A percentile compares a stretch with the other conserved stretches of the same genome.
Conservation (phyloP, 37 sponge, comb jelly and placozoan genomes). For the Lycopodina hypogea region DNA sequence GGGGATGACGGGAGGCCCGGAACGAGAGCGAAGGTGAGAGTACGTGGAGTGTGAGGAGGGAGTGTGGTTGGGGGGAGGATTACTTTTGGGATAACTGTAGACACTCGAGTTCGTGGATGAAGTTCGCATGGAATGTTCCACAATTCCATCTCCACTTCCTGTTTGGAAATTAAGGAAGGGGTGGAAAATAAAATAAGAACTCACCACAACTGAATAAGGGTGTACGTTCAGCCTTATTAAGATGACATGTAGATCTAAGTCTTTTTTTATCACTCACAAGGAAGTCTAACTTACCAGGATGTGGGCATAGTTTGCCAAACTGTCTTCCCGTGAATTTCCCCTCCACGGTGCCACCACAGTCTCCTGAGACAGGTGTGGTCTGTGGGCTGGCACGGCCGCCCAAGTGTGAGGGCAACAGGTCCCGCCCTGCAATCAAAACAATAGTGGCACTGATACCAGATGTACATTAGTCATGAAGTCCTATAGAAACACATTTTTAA, state of each 20-base stretch:
- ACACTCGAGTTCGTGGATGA: not conserved
- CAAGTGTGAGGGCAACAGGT: not conserved
- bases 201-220: too few species aligned
- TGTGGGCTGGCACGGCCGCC: not conserved
- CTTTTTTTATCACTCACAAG: not conserved
- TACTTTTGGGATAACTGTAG: not conserved
- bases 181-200: too few species aligned
- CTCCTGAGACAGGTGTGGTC: conserved; percentile 12
- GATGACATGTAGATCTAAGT: too few species aligned
- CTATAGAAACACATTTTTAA: too few species aligned
- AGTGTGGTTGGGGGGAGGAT: not conserved
- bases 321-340: not conserved
- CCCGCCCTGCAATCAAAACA: not conserved
- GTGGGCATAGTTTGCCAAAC: not conserved
- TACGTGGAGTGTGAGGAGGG: not conserved
- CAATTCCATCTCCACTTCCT: conserved; percentile 6
- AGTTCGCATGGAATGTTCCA: not conserved
- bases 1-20: not conserved
- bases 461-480: too few species aligned
- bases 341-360: conserved; percentile 23
- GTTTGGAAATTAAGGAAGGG: not conserved
- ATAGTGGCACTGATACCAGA: too few species aligned
- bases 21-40: not conserved
- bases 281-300: not conserved
- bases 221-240: too few species aligned